Base-by-base conservation (phyloP, 2,797 vertebrate genomes). In the Aeoliscus strigatus region DNA sequence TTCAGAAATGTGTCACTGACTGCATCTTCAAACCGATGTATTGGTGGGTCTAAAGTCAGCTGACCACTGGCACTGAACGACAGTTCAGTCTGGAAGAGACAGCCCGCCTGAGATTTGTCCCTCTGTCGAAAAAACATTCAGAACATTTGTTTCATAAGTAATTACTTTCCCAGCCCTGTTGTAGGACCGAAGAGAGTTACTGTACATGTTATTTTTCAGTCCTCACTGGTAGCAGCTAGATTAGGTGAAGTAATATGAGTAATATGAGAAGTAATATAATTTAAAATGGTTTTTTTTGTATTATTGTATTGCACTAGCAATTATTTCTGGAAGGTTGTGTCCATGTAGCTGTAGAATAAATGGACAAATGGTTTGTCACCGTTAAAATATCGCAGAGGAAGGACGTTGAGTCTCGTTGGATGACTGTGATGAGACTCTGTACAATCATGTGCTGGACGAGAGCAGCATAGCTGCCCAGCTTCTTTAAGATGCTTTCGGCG, bases 361-460 rank as follows among this genome's bases (percentile, higher is more conserved):
- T n/a, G n/a, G n/a, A n/a, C n/a, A n/a, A n/a, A n/a, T 5, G n/a
- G 4, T 8, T 31, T 25, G 63, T 82, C 49, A 93, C 92, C 88
- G 90, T 85, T 32, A 91, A 31, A 33, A 83, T 31, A 5, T 33
- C 53, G 21, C 25, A 30, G 32, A 89, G 77, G 38, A 93, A 92
- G 6, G 58, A 46, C 1, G 24, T 30, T 30, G 81, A 62, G 14
- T 91, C 79, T 14, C 62, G 31, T 18, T 72, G 75, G 46, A 81
- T 38, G 21, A 88, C 25, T 0, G 82, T 82, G 57, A 84, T 51
- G 0, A 94, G 73, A 42, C 37, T 86, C 75, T 94, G 89, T 28
- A 86, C 65, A 5, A 76, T 81, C 75, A 93, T 88, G 11, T 80
- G 73, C 56, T 89, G 53, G 9, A 87, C 42, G n/a, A 94, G 81